phyloP scores from a whole-genome alignment of 2,797 vertebrate species.

The Gymnothorax reevesii region DNA sequence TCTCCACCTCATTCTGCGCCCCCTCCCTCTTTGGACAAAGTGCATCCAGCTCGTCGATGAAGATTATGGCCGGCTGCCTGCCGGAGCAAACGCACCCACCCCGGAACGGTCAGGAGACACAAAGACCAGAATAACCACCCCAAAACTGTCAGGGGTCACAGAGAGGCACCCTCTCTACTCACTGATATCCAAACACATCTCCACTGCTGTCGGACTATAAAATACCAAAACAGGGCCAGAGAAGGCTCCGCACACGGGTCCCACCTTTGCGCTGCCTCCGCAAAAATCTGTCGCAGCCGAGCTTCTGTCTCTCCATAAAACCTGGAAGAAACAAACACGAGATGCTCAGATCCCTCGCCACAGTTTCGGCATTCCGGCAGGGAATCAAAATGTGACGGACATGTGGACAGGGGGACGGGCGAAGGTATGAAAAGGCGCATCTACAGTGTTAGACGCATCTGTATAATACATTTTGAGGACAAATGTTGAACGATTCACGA shows the following conservation, averaged over 20 bases:
- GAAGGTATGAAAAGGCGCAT: no score
- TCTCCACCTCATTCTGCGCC: slow-evolving; percentile 95
- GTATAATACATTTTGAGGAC: no score
- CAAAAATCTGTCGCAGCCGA: slow-evolving; percentile 87
- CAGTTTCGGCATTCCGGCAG: no score
- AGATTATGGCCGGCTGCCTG: slow-evolving; percentile 89
- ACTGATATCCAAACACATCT: not conserved
- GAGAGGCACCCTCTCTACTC: no score
- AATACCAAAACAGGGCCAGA: not conserved
- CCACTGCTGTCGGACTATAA: not conserved
- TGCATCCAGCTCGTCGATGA: slow-evolving; percentile 95
- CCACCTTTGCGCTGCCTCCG: slow-evolving; percentile 85
- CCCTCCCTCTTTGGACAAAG: slow-evolving; percentile 91
- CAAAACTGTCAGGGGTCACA: not conserved
- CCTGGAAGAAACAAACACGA: slow-evolving; percentile 59
- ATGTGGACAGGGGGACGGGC: no score
- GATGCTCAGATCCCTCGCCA: no score
- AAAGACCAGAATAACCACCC: not conserved
- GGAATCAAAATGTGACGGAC: no score
- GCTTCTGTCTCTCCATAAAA: slow-evolving; percentile 96
- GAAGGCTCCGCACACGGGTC: not conserved
- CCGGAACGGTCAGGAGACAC: not conserved
- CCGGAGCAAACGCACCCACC: not conserved
- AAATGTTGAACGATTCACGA: no score
- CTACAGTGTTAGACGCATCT: no score